A percentile compares a stretch with the other conserved stretches of the same genome.
These are phyloP conservation scores for Scopus umbretta DNA, from an alignment of 2,113 vertebrate species.

Conservation along the genomic window DNA sequence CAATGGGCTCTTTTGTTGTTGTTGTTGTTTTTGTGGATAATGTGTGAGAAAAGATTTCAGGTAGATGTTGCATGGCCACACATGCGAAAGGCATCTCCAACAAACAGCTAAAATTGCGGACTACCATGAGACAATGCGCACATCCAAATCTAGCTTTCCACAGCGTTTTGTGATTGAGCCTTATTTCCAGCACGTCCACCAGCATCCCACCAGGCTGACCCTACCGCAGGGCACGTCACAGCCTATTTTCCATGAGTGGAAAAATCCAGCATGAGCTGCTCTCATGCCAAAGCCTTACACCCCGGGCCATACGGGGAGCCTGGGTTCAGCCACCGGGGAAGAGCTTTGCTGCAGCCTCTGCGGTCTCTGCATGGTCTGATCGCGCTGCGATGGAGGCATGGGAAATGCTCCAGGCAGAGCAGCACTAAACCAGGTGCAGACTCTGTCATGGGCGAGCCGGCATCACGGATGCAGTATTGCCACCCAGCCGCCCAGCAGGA, in stretches of 20 bases:
- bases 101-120: neutral
- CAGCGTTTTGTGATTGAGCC: accelerated
- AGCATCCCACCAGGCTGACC: neutral
- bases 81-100: neutral
- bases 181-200: neutral
- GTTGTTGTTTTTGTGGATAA: neutral
- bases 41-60: neutral
- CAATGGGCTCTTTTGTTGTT: neutral
- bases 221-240: neutral
- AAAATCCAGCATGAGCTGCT: neutral
- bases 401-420: accelerated
- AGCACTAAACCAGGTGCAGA: neutral
- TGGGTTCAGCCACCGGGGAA: neutral
- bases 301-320: accelerated
- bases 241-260: accelerated
- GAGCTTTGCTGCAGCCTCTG: neutral
- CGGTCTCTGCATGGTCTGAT: neutral
- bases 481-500: neutral
- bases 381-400: neutral
- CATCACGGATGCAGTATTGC: accelerated
- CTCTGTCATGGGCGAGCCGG: neutral
- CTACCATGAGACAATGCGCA: accelerated
- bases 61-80: neutral
- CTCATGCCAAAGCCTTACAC: neutral
- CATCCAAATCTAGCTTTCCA: neutral